These are phyloP conservation scores for Drosophila aldrichi DNA, from an alignment of 2,888 invertebrate species.

Conservation along the genomic window DNA sequence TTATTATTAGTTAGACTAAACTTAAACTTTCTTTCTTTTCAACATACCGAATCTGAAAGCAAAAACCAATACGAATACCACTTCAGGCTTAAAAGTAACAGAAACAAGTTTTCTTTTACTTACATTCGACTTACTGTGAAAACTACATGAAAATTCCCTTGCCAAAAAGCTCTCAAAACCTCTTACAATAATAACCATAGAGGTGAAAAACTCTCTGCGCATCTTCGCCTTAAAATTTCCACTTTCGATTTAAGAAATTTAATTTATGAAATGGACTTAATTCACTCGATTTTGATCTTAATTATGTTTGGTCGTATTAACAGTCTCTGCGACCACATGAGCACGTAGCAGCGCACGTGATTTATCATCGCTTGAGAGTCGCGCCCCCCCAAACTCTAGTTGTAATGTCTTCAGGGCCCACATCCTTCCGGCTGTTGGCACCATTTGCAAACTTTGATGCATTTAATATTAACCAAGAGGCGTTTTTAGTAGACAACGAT, in stretches of 20 bases:
- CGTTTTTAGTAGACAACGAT: slow-evolving; percentile 1
- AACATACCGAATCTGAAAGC: no score
- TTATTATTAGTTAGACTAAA: no score
- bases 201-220: neutral
- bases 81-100: neutral
- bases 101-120: neutral
- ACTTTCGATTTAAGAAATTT: neutral
- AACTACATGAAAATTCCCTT: neutral
- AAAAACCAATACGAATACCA: neutral
- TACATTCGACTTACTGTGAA: neutral
- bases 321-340: neutral
- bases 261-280: neutral
- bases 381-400: slow-evolving; percentile 2
- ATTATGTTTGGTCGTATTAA: slow-evolving; percentile 4
- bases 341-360: slow-evolving; percentile 6
- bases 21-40: no score
- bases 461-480: neutral
- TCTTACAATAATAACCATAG: neutral
- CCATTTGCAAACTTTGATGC: neutral
- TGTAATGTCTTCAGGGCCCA: neutral
- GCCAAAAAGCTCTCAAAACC: neutral
- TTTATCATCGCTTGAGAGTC: neutral
- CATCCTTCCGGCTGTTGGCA: neutral
- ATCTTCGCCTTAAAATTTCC: neutral
- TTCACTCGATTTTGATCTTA: slow-evolving; percentile 1